Conservation (phyloP, 2,113 vertebrate species). For the Cygnus buccinator region DNA sequence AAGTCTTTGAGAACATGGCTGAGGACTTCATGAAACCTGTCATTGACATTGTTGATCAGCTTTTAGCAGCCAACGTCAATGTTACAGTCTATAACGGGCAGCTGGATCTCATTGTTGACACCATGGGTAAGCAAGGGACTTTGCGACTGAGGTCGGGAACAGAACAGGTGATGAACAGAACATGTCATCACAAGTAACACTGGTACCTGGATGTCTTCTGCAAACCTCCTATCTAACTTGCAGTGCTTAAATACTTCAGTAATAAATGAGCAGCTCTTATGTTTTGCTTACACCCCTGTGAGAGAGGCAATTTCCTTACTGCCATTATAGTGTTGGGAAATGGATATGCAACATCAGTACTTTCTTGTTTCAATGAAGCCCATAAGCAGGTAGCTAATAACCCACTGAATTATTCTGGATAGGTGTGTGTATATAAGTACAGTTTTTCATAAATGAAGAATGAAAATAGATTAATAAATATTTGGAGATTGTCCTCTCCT, state of each 20-base stretch:
- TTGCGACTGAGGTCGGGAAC: neutral
- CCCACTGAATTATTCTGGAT: neutral
- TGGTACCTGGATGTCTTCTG: neutral
- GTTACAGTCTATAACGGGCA: constrained; percentile 95
- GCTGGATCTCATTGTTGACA: constrained; percentile 97
- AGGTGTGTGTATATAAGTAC: neutral
- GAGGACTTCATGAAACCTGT: constrained; percentile 94
- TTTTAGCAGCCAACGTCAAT: constrained; percentile 85
- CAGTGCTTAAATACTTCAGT: neutral
- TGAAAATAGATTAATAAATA: neutral
- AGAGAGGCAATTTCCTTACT: neutral
- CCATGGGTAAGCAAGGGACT: constrained; percentile 87
- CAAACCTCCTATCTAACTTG: neutral
- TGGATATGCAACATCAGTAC: neutral
- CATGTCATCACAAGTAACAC: neutral
- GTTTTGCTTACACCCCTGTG: neutral
- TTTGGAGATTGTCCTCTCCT: neutral
- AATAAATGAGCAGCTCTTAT: neutral
- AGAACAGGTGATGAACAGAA: neutral
- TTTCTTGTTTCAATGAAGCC: neutral
- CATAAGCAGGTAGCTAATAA: neutral
- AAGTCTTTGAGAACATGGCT: constrained; percentile 88
- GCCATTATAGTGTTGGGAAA: neutral
- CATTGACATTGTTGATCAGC: constrained; percentile 84
- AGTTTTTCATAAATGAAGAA: neutral